Conservation (phyloP, 2,113 vertebrate species). For the Electrona antarctica region DNA sequence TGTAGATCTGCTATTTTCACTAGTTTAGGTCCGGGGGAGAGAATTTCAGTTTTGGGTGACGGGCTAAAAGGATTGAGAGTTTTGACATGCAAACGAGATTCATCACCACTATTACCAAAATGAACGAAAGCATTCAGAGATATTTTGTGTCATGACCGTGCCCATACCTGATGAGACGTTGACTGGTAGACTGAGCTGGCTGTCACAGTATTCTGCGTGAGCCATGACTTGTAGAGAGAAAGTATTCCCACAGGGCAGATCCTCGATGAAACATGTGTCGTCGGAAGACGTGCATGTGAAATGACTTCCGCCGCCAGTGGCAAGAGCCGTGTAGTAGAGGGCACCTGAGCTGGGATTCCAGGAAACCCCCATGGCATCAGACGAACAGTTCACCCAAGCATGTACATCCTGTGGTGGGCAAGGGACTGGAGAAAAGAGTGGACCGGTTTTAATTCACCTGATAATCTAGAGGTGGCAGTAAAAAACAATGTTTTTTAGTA, state of each 20-base stretch:
- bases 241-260: conserved; percentile 61
- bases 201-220: conserved; percentile 50
- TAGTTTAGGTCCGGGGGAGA: too few species aligned
- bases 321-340: conserved; percentile 55
- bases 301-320: conserved; percentile 17
- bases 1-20: too few species aligned
- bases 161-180: conserved; percentile 60
- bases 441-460: background rate
- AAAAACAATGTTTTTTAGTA: too few species aligned
- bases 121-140: too few species aligned
- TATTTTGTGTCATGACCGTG: too few species aligned
- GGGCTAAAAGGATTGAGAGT: too few species aligned
- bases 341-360: conserved; percentile 58
- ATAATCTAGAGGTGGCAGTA: background rate
- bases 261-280: conserved; percentile 44
- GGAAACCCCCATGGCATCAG: conserved; percentile 51
- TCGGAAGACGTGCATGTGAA: too few species aligned
- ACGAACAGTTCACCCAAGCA: conserved; percentile 51
- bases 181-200: conserved; percentile 28
- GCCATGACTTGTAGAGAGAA: conserved; percentile 54
- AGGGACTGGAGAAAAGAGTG: conserved; percentile 49
- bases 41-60: too few species aligned
- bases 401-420: conserved; percentile 65
- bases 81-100: too few species aligned
- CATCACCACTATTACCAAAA: too few species aligned